A percentile compares a stretch with the other conserved stretches of the same genome.
Conservation (phyloP, 2,113 vertebrate species). For the Notarius quadriscutis region DNA sequence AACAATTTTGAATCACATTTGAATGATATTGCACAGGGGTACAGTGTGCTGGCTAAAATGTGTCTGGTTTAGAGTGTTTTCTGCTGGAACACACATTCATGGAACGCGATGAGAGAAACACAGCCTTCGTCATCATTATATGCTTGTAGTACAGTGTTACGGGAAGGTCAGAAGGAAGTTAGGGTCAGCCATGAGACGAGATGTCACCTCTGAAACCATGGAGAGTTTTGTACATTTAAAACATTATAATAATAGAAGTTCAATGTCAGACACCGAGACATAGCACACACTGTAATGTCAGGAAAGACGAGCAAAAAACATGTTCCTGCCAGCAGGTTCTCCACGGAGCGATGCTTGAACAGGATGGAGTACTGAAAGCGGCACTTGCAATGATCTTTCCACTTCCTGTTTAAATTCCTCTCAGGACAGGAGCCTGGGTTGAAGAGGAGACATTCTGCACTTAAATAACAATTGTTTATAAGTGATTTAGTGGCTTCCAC, state of each 20-base stretch:
- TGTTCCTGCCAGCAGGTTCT: not conserved
- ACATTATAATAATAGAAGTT: not conserved
- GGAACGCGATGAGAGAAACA: not conserved
- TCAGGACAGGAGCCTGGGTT: not conserved
- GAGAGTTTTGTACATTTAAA: not conserved
- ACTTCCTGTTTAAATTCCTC: not conserved
- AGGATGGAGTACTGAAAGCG: not conserved
- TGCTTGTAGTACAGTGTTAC: too few species aligned
- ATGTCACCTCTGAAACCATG: not conserved
- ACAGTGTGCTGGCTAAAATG: too few species aligned
- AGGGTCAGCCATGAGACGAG: not conserved
- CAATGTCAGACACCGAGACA: not conserved
- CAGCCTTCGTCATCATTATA: not conserved
- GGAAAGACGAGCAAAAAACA: not conserved
- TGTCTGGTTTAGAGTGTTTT: not conserved
- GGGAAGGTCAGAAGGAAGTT: not conserved
- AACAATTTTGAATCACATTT: too few species aligned
- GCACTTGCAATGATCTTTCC: not conserved
- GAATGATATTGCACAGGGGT: too few species aligned
- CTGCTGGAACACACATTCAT: not conserved
- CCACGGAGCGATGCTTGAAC: not conserved
- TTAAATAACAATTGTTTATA: not conserved
- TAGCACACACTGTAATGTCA: not conserved
- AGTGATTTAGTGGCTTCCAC: not conserved
- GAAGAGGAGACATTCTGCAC: not conserved